Base-by-base conservation (phyloP, 2,113 vertebrate genomes). In the Pionites leucogaster region DNA sequence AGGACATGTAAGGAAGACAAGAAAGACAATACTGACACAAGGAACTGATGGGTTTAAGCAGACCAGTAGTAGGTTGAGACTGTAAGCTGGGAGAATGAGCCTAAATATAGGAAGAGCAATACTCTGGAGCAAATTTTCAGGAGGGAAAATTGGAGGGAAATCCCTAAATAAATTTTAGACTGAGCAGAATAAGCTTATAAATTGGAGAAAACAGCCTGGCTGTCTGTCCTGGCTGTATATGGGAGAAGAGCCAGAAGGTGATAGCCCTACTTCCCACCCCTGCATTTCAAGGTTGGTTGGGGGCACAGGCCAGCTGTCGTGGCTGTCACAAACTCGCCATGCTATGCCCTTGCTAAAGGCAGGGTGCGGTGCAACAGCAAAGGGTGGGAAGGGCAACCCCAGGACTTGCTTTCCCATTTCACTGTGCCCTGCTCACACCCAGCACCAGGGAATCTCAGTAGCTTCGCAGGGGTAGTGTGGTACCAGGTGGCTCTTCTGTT, bases 391-490 rank as follows among this genome's bases (percentile, higher is more conserved):
- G 33, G 33, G 22, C 0, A 0, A 8, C 10, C 10, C 14, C n/a
- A 41, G 17, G 20, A 41, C 41, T 12, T 33, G 8, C 10, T 53
- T 28, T 31, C 13, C 39, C 10, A 35, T 52, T 28, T 76, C 67
- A 63, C 1, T 1, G 11, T 37, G 17, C 5, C 5, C 31, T 2
- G 1, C 53, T 55, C 20, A 39, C 8, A 19, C 4, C 6, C 3
- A 3, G 20, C 27, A 59, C 9, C 2, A 6, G 19, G 14, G 12
- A 28, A 27, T 20, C 35, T 68, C 2, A 1, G 11, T 9, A 42
- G 19, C 29, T 72, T 11, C 1, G 4, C 55, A 28, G 7, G 10
- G 13, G 25, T 4, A 83, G 3, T 1, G 2, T 1, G 1, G 23
- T 23, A 19, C 2, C 1, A 12, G 15, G 23, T 29, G 27, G 23